Evolutionary conservation across 2,888 invertebrate species (phyloP), one percentile per base, ranked within the genome.

Genomic region (Melangyna quadrimaculata): DNA sequence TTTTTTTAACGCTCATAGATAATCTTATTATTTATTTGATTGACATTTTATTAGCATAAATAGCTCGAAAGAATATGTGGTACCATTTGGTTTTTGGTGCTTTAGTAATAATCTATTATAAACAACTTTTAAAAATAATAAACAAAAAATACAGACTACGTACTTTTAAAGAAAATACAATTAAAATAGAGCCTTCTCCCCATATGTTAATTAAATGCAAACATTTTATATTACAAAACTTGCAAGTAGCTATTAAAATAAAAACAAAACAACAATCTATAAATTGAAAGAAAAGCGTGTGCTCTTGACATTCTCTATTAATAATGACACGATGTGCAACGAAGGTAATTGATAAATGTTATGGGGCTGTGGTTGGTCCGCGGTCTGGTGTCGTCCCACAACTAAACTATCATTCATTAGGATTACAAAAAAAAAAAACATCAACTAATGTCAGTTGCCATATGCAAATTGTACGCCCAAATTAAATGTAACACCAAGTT

Each of bases 1-100:
- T 43, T 17, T 35, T 35, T 57, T 35, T 35, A 45, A 12, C 12
- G 32, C 59, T 67, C 48, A 83, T 78, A 83, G 78, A 83, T 83
- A 70, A 74, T 78, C 40, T 32, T 63, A 70, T 70, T 73, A 65
- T 43, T n/a, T 40, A 19, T 48, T 48, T 73, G 73, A 78, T 29
- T 83, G 83, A 65, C 78, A 51, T 51, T 51, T 70, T 24, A 83
- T 83, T 78, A 83, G 70, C 83, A 78, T 83, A 83, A 78, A 70
- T 61, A 61, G 48, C 29, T 59, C 17, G n/a, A 35, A 19, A 40
- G 37, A 72, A 59, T 57, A 61, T 37, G 6, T 27, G 6, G 27
- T 32, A 43, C 63, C 53, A 53, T 61, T 53, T 61, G 14, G 17
- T 51, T 69, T 24, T 24, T 69, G 29, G 1, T 53, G 22, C 19